Conservation (phyloP, 1,140 invertebrate genomes). For the Ceratosolen fusciceps region DNA sequence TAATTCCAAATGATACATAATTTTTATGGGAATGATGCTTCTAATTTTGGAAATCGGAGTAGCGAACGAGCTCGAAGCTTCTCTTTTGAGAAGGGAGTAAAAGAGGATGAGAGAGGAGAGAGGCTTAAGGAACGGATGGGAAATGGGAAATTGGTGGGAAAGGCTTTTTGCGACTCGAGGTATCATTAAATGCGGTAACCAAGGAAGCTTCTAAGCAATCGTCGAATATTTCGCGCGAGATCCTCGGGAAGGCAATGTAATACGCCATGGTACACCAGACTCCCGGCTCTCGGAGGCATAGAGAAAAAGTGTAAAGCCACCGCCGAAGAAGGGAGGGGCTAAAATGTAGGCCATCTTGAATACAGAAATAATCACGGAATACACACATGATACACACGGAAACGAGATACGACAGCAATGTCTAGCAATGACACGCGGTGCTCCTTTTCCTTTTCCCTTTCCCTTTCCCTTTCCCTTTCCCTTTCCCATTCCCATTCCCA, state of each 20-base stretch:
- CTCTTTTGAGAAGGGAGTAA: too few relatives aligned
- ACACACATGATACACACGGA: constrained; percentile 36
- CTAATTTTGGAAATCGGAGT: too few relatives aligned
- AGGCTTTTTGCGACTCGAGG: too few relatives aligned
- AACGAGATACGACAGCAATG: constrained; percentile 35
- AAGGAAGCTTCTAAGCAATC: not conserved
- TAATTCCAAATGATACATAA: too few relatives aligned
- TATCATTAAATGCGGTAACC: too few relatives aligned
- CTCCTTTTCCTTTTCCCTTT: constrained; percentile 30
- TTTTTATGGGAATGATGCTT: too few relatives aligned
- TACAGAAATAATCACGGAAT: constrained; percentile 46
- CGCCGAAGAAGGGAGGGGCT: constrained; percentile 2
- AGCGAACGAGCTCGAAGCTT: too few relatives aligned
- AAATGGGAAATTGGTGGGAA: too few relatives aligned
- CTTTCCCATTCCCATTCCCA: too few relatives aligned
- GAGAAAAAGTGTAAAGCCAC: constrained; percentile 22
- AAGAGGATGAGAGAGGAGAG: not conserved
- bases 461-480: too few relatives aligned
- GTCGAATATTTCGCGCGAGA: constrained; percentile 10
- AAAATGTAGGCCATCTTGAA: constrained; percentile 49
- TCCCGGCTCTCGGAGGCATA: not conserved
- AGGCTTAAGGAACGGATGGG: too few relatives aligned
- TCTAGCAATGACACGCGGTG: constrained; percentile 13
- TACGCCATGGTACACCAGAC: constrained; percentile 26
- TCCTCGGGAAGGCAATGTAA: not conserved